Evolutionary conservation across 1,140 invertebrate genomes (phyloP), one percentile per base, ranked within the genome.

Genomic region (Steinernema feltiae): DNA sequence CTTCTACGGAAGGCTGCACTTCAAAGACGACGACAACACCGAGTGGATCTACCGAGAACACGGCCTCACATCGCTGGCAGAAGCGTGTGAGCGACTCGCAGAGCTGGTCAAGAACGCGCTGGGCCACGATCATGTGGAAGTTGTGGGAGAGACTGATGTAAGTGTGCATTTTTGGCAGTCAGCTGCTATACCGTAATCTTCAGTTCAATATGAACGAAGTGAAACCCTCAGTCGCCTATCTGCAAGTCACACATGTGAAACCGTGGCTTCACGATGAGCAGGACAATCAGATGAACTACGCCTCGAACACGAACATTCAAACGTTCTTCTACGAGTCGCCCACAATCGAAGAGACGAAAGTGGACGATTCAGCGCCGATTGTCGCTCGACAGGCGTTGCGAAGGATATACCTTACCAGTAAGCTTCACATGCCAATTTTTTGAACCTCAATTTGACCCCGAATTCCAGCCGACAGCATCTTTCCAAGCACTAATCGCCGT

Each of bases 31-130:
- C 80, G 91, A 92, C 85, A 92, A 92, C 0, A 90, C 93, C 29
- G 94, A 97, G 83, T 97, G 93, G 84, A 91, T 98, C 77, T 98
- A 97, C 83, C 96, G 96, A 87, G 94, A 97, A 86, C 94, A 94
- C 0, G 95, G 96, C 87, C 89, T 97, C 1, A 97, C 95, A 1
- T 92, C 92, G 0, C 88, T 98, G 1, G 92, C 94, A 75, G 95
- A 97, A 88, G 93, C 97, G 76, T 95, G 94, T 1, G 93, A 96
- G 83, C 89, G 94, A 71, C 88, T 91, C 21, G 69, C 82, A 2
- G 70, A 82, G 82, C 32, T 63, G 3, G 46, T 82, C 0, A 53
- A 81, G 27, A 41, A 79, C 21, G 27, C 76, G 3, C 72, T 83
- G 15, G 78, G 82, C 0, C 81, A 83, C 46, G 82, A 84, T 71